Conservation (phyloP, 1,140 invertebrate species). For the Antheraea mylitta region DNA sequence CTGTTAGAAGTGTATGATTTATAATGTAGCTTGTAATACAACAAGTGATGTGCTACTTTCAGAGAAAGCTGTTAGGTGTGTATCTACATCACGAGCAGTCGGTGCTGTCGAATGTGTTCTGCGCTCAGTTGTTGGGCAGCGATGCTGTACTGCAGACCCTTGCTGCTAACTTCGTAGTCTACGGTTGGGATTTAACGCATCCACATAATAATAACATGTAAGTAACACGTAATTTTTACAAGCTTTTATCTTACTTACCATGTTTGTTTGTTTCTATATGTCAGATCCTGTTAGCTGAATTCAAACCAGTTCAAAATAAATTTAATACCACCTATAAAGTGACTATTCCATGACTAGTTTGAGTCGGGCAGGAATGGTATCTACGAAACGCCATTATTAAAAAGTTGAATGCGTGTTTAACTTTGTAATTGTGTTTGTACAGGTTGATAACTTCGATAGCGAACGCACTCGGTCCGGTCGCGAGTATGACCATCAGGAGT, state of each 20-base stretch:
- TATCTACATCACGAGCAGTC: slow-evolving; percentile 97
- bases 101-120: slow-evolving; percentile 97
- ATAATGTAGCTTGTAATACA: too few relatives aligned
- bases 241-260: too few relatives aligned
- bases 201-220: slow-evolving; percentile 91
- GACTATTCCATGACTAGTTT: too few relatives aligned
- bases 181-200: slow-evolving; percentile 96
- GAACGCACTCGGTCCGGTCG: slow-evolving; percentile 82
- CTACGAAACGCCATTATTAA: too few relatives aligned
- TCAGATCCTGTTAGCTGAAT: too few relatives aligned
- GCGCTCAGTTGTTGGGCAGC: slow-evolving; percentile 94
- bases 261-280: too few relatives aligned
- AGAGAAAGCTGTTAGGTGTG: slow-evolving; percentile 94
- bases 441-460: slow-evolving; percentile 85
- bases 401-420: too few relatives aligned
- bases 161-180: slow-evolving; percentile 92
- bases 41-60: too few relatives aligned
- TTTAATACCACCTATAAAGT: too few relatives aligned
- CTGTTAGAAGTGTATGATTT: too few relatives aligned
- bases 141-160: slow-evolving; percentile 94
- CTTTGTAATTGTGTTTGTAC: slow-evolving; percentile 22
- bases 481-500: slow-evolving; percentile 87
- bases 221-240: slow-evolving; percentile 29
- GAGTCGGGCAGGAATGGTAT: too few relatives aligned
- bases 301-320: too few relatives aligned